Evolutionary conservation across 2,113 vertebrate species (phyloP).

Genomic region (Hirundichthys speculiger): DNA sequence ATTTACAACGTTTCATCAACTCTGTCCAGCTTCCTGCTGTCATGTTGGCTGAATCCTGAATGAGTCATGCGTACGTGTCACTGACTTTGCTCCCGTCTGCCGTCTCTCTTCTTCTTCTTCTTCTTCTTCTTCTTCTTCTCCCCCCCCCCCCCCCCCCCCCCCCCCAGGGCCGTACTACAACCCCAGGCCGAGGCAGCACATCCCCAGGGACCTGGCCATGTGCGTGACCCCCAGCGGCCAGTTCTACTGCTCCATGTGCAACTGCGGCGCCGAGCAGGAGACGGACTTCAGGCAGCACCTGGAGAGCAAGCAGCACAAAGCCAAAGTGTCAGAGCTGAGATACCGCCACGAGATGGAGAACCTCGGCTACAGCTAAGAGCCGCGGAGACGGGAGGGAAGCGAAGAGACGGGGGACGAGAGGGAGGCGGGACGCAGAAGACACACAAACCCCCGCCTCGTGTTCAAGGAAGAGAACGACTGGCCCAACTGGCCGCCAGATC

Average conservation of each 20-base stretch:
- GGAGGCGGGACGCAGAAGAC: background rate
- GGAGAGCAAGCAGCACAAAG: slow-evolving; percentile 98
- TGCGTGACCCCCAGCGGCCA: slow-evolving; percentile 97
- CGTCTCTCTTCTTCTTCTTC: background rate
- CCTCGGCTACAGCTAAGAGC: slow-evolving; percentile 90
- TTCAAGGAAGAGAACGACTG: slow-evolving; percentile 11
- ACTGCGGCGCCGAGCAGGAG: slow-evolving; percentile 93
- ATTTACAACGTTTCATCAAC: too few relatives aligned
- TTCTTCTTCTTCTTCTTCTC: too few relatives aligned
- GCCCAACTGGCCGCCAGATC: slow-evolving; percentile 9
- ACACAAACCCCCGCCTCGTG: slow-evolving; percentile 16
- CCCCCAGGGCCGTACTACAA: slow-evolving; percentile 93
- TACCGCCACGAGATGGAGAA: slow-evolving; percentile 97
- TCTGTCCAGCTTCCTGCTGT: background rate
- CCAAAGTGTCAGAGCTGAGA: slow-evolving; percentile 94
- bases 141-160: too few relatives aligned
- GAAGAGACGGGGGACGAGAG: background rate
- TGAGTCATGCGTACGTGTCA: background rate
- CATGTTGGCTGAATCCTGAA: background rate
- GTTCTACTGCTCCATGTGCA: slow-evolving; percentile 99
- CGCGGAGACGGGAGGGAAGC: background rate
- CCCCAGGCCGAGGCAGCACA: slow-evolving; percentile 93
- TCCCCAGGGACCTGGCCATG: slow-evolving; percentile 97
- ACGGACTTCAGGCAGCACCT: slow-evolving; percentile 94
- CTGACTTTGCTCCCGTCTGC: background rate